Base-by-base conservation (phyloP, 2,888 invertebrate genomes). In the Scotopteryx bipunctaria region DNA sequence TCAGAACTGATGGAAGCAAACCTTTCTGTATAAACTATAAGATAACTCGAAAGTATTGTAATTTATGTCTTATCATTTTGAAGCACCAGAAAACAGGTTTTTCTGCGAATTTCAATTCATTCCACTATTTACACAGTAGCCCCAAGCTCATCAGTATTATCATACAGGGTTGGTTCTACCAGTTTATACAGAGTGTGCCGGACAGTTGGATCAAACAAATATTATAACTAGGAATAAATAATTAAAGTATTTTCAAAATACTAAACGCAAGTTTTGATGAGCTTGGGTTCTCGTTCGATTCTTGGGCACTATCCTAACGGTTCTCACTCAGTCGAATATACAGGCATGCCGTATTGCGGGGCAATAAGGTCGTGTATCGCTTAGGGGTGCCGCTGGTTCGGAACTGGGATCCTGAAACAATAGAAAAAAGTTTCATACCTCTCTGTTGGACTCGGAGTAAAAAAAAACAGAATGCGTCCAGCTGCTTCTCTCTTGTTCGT, bases 351-450 rank as follows among this genome's bases (percentile, higher is more conserved):
- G 33, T 55, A 56, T 58, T 56, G 49, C 58, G 32, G 1, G 13
- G 55, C 61, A 61, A 58, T 52, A 53, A n/a, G 50, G 53, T 55
- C 55, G 53, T 53, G 50, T 43, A 42, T 56, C 65, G 73, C 75
- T 36, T 86, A 87, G 53, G 86, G 79, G 54, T 87, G 87, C 51
- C 86, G 80, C 64, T 86, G 89, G 73, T 75, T 87, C 49, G 88
- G 87, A 46, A 87, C 85, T 5, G 86, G 83, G 52, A 86, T 84
- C 52, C 88, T 87, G 80, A 0, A 66, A 36, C 3, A 41, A 36
- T 13, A 8, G n/a, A n/a, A n/a, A n/a, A n/a, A n/a, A n/a, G n/a
- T n/a, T n/a, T n/a, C n/a, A n/a, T n/a, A n/a, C n/a, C n/a, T n/a
- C n/a, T n/a, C n/a, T n/a, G n/a, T n/a, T n/a, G n/a, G n/a, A n/a